Base-by-base conservation (phyloP, 2,797 vertebrate species). In the Manis javanica region DNA sequence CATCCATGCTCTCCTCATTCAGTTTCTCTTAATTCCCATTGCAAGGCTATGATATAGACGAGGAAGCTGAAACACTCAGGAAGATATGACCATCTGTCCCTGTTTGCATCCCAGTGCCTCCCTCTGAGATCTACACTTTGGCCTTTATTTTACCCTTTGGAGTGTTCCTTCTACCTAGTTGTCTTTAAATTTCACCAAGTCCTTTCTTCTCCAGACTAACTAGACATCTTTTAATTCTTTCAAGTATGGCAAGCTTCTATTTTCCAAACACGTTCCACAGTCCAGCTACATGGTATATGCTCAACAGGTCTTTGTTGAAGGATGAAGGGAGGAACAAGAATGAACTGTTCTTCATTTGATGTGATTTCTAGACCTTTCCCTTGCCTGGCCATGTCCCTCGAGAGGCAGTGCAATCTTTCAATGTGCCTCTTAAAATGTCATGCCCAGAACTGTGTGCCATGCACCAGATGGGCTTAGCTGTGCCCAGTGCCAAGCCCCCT, bases 271-370 rank as follows among this genome's bases (percentile, higher is more conserved):
- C 1, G 1, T 5, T 23, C 37, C 57, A 37, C 16, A 3, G 42
- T 0, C 8, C 2, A 0, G 12, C 69, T 51, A 53, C 59, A 3
- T 0, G 2, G 29, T 31, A 79, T 14, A 42, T 2, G 16, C 61
- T 71, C 77, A 34, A 29, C 12, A 77, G 37, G 19, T 31, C 42
- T 46, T 84, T 46, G 71, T 0, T 68, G 72, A 69, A 72, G 23
- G 79, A 57, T 46, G 31, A 53, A 51, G 68, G 8, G 51, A n/a
- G 8, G 49, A 46, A 46, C 10, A 46, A 46, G 49, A 18, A 77
- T 53, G 51, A 84, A 57, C 23, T 4, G 0, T 18, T 95, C 88
- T n/a, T 97, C 42, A 49, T 49, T 61, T 0, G 0, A 69, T 1
- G 1, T 39, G 19, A 69, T 87, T 92, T 93, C 77, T 1, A 78